These are phyloP conservation scores for Yasuhikotakia modesta DNA, from an alignment of 2,797 vertebrate genomes.

Conservation along the genomic window DNA sequence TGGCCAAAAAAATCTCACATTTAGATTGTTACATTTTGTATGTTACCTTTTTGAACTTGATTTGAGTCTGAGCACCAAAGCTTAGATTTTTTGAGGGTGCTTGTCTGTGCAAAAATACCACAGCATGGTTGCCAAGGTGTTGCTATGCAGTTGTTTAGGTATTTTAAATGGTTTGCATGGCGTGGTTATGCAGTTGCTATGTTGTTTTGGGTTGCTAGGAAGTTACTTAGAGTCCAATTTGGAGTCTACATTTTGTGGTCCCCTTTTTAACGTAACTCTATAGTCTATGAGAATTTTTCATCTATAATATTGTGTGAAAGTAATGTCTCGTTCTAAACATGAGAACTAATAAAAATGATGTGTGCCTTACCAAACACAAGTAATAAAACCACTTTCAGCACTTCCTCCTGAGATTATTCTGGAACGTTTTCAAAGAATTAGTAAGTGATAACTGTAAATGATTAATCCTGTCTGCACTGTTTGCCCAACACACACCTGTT, in stretches of 20 bases:
- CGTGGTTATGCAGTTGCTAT: no score
- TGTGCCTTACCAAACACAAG: not conserved
- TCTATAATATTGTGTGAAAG: not conserved
- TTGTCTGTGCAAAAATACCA: not conserved
- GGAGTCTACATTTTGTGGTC: not conserved
- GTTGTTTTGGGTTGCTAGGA: not conserved
- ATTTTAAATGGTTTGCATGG: no score
- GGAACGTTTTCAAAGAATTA: not conserved
- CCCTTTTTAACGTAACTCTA: no score
- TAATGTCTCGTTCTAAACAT: not conserved
- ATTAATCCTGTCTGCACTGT: slow-evolving; percentile 33
- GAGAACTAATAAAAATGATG: not conserved
- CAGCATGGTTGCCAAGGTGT: not conserved
- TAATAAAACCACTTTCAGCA: not conserved
- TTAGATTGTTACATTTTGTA: no score
- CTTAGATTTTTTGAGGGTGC: not conserved
- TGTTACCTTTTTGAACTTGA: no score
- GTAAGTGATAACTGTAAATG: slow-evolving; percentile 30
- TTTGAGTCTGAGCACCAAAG: no score
- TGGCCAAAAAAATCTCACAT: not conserved
- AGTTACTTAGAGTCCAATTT: no score
- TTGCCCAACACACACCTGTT: slow-evolving; percentile 33
- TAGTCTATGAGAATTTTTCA: not conserved
- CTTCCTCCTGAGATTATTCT: not conserved
- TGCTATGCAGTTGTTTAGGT: not conserved